Base-by-base conservation (phyloP, 1,140 invertebrate species). In the Papilio polytes region DNA sequence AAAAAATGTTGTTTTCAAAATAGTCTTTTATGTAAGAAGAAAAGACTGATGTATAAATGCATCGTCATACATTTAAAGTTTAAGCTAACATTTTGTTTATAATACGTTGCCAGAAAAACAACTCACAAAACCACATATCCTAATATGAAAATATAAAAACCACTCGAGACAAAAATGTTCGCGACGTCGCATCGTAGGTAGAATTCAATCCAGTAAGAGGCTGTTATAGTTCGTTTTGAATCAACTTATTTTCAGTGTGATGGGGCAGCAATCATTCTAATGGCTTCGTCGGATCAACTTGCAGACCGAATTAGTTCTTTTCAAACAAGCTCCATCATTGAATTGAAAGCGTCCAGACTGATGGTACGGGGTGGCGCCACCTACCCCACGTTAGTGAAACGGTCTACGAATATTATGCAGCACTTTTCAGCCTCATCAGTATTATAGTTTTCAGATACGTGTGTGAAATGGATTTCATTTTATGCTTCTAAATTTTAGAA, bases 231-330 rank as follows among this genome's bases (percentile, higher is more conserved):
- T 86, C 86, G 85, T 82, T 90, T 85, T 85, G 88, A 86, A 90
- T 89, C 87, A 89, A 74, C 81, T 80, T 84, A 84, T 81, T 83
- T 86, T 81, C 81, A 81, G 83, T 84, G 83, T 84, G 88, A 85
- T 88, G 85, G 87, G 84, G 86, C 85, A 86, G 91, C 90, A 92
- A 92, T 92, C 90, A 91, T 90, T 90, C 91, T 92, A 92, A 92
- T 92, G 90, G 90, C 85, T 83, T 81, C 83, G 80, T 59, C 85
- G 85, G 89, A 90, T 91, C 87, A 92, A 87, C 85, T 92, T 86
- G 86, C 86, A 90, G 86, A 90, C 88, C 87, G 88, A 91, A 92
- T 91, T 92, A 92, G 90, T 92, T 90, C 91, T 92, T 91, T 90
- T 88, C 86, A 91, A 90, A 85, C 83, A 82, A 89, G 83, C 88